Evolutionary conservation across 2,888 invertebrate genomes (phyloP).

Genomic region (Amorpha juglandis): DNA sequence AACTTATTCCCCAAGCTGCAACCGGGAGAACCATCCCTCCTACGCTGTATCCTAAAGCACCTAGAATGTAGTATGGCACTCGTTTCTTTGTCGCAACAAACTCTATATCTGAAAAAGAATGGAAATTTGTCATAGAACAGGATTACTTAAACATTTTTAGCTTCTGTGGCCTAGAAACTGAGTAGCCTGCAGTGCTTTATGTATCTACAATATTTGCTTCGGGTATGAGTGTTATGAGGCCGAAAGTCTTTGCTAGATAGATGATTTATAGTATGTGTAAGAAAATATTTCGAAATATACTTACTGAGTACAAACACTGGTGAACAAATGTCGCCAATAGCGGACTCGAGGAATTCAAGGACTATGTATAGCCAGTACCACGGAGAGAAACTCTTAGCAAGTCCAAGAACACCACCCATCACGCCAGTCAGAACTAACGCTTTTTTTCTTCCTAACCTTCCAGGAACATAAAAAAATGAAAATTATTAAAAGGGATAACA

Average conservation of each 20-base stretch:
- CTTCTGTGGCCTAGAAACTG: too few relatives aligned
- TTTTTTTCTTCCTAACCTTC: constrained; percentile 67
- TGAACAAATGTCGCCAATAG: constrained; percentile 68
- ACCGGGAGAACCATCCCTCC: constrained; percentile 57
- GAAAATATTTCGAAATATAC: background rate
- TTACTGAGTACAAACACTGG: constrained; percentile 60
- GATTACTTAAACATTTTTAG: too few relatives aligned
- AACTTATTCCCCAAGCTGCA: constrained; percentile 72
- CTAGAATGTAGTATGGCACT: constrained; percentile 56
- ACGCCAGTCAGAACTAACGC: constrained; percentile 60
- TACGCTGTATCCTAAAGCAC: constrained; percentile 53
- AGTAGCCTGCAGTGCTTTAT: too few relatives aligned
- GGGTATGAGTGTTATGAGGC: too few relatives aligned
- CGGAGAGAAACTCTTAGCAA: constrained; percentile 59
- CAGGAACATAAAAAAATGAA: background rate
- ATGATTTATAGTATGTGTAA: background rate
- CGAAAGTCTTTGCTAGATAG: background rate
- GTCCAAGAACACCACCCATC: constrained; percentile 60
- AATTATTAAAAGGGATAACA: background rate
- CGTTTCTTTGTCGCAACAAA: constrained; percentile 63
- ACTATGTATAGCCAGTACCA: constrained; percentile 68
- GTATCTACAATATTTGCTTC: too few relatives aligned
- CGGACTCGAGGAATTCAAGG: constrained; percentile 67
- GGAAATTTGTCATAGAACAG: too few relatives aligned
- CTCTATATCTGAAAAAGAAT: constrained; percentile 63